A percentile compares a stretch with the other conserved stretches of the same genome.
Evolutionary conservation across 92 coral and sea anemone genomes (phyloP).

Genomic region (Palythoa grandis): DNA sequence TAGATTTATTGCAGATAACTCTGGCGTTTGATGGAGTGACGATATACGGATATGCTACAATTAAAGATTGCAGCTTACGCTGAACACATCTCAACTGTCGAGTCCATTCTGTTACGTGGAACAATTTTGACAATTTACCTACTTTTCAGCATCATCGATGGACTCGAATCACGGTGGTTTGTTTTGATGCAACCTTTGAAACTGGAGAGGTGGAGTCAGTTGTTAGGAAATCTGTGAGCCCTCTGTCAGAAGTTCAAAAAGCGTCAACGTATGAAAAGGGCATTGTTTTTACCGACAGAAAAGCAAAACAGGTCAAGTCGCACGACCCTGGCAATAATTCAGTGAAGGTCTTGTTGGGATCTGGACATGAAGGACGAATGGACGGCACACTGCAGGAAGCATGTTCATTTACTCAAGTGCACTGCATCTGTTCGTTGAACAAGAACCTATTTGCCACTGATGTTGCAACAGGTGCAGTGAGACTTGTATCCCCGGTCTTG

Average conservation of each 20-base stretch:
- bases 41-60: not conserved
- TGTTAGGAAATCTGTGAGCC: not conserved
- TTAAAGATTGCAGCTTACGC: not conserved
- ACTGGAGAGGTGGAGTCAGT: no score
- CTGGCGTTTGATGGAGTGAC: constrained; percentile 48
- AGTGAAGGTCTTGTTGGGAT: constrained; percentile 41
- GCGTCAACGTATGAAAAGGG: constrained; percentile 16
- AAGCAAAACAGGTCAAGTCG: constrained; percentile 30
- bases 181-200: constrained; percentile 15
- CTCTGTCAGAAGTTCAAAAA: constrained; percentile 37
- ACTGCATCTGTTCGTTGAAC: constrained; percentile 6
- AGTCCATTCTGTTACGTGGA: constrained; percentile 24
- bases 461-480: constrained; percentile 45
- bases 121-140: not conserved
- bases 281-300: constrained; percentile 45
- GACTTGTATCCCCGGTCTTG: constrained; percentile 15
- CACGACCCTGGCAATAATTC: constrained; percentile 45
- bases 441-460: constrained; percentile 37
- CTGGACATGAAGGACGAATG: constrained; percentile 18
- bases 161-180: constrained; percentile 3
- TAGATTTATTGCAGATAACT: constrained; percentile 37
- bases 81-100: not conserved
- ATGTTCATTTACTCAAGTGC: constrained; percentile 38
- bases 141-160: constrained; percentile 43
- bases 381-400: constrained; percentile 49